Base-by-base conservation (phyloP, 2,797 vertebrate genomes). In the Tenualosa ilisha region DNA sequence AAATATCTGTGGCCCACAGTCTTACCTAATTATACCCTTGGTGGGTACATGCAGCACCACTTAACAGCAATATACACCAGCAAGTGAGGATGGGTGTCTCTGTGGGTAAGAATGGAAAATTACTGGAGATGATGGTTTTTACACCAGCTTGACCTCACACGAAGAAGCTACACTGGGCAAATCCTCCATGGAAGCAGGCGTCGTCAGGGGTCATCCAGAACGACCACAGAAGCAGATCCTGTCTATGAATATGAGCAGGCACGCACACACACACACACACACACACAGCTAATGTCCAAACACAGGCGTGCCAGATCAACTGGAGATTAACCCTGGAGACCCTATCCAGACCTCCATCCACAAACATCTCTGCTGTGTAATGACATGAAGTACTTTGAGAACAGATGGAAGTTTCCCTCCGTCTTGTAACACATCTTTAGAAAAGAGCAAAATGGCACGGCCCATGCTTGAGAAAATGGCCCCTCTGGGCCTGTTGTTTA, bases 271-370 rank as follows among this genome's bases (percentile, higher is more conserved):
- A 31, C 63, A 9, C 26, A 12, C 63, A 31, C 63, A 9, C 63
- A n/a, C 63, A 31, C 26, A 13, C 24, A 31, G 13, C 20, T 15
- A n/a, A 26, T 85, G 84, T 88, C 79, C 85, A 86, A 91, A 88
- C 87, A 81, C 54, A 82, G 85, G 68, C 61, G 53, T 40, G 37
- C 50, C 46, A 83, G 86, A 54, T 65, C 63, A 68, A 51, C 83
- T 81, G 65, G 81, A 86, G 56, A 86, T 84, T 84, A 84, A 37
- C 85, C 85, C 83, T 24, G 61, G 26, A 87, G 89, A 89, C 83
- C 88, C 82, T 79, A 84, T 1, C 50, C 87, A 90, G 86, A 86
- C 83, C 87, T 86, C 83, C 87, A 61, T 83, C 83, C 85, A 86
- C 82, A 82, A 81, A 87, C 84, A 87, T 83, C 79, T 65, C 85